phyloP scores from a whole-genome alignment of 64 coral and sea anemone species.

The Montipora efflorescens region DNA sequence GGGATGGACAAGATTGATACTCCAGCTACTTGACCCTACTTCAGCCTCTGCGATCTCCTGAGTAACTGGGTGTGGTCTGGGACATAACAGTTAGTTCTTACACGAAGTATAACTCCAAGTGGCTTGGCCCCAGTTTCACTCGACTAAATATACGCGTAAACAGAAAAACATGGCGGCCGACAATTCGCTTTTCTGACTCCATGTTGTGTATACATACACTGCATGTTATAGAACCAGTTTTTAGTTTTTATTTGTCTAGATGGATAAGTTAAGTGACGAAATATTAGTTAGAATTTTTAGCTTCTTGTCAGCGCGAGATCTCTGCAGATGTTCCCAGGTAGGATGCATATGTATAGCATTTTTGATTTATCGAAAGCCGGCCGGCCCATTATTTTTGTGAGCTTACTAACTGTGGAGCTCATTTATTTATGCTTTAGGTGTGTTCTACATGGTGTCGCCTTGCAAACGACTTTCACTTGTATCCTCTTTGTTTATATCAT shows the following conservation, averaged over 20 bases:
- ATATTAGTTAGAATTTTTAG: conserved; percentile 92
- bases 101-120: background rate
- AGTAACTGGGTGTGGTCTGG: too few species aligned
- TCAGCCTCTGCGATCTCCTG: too few species aligned
- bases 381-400: background rate
- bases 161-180: conserved; percentile 2
- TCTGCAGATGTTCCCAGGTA: conserved; percentile 92
- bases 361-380: too few species aligned
- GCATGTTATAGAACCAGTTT: background rate
- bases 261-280: conserved; percentile 84
- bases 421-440: conserved; percentile 60
- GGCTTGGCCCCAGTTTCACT: background rate
- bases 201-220: too few species aligned
- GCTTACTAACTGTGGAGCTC: background rate
- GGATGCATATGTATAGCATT: background rate
- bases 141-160: background rate
- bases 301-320: conserved; percentile 79
- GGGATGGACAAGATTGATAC: too few species aligned
- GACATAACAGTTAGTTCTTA: too few species aligned
- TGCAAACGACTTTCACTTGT: conserved; percentile 94
- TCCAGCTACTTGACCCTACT: too few species aligned
- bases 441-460: conserved; percentile 93
- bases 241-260: background rate
- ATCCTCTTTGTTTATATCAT: conserved; percentile 60
- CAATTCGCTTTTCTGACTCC: background rate